Evolutionary conservation across 1,140 invertebrate genomes (phyloP).

Genomic region (Limonius californicus): DNA sequence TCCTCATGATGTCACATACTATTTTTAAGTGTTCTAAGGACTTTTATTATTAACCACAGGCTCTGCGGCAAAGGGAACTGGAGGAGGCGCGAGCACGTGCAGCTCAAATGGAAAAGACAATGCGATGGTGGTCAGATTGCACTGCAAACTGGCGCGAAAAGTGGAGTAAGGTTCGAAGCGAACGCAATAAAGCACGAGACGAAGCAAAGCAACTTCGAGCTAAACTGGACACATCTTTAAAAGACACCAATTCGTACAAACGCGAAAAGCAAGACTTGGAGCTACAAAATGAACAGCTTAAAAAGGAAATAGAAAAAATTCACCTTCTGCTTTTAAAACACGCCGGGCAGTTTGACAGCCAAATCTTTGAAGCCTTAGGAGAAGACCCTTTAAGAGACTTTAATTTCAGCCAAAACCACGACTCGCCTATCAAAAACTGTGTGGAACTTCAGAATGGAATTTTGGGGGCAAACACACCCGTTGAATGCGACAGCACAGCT

Average conservation of each 20-base stretch:
- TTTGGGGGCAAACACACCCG: slow-evolving; percentile 30
- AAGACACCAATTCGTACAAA: slow-evolving; percentile 72
- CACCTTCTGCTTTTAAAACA: slow-evolving; percentile 65
- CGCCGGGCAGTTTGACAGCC: slow-evolving; percentile 60
- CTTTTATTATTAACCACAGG: no score
- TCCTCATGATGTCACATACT: no score
- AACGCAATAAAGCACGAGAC: slow-evolving; percentile 82
- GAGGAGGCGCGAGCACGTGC: slow-evolving; percentile 87
- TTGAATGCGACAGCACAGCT: slow-evolving; percentile 42
- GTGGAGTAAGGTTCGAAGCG: slow-evolving; percentile 89
- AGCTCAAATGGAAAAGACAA: slow-evolving; percentile 98
- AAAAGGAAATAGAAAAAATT: slow-evolving; percentile 75
- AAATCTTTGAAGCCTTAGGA: slow-evolving; percentile 49
- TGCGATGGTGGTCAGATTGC: slow-evolving; percentile 95
- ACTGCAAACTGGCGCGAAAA: slow-evolving; percentile 92
- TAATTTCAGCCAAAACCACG: slow-evolving; percentile 43
- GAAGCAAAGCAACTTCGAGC: slow-evolving; percentile 76
- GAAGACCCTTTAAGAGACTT: slow-evolving; percentile 48
- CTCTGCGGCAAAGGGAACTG: slow-evolving; percentile 71
- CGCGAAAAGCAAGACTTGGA: slow-evolving; percentile 78
- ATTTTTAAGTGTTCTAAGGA: not conserved
- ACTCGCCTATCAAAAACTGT: slow-evolving; percentile 40
- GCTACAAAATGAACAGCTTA: slow-evolving; percentile 73
- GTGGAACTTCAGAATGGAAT: slow-evolving; percentile 50
- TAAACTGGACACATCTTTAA: slow-evolving; percentile 73